Percentiles rank a stretch among this genome's conserved stretches.
Evolutionary conservation across 2,113 vertebrate species (phyloP).

Genomic region (Manacus vitellinus): DNA sequence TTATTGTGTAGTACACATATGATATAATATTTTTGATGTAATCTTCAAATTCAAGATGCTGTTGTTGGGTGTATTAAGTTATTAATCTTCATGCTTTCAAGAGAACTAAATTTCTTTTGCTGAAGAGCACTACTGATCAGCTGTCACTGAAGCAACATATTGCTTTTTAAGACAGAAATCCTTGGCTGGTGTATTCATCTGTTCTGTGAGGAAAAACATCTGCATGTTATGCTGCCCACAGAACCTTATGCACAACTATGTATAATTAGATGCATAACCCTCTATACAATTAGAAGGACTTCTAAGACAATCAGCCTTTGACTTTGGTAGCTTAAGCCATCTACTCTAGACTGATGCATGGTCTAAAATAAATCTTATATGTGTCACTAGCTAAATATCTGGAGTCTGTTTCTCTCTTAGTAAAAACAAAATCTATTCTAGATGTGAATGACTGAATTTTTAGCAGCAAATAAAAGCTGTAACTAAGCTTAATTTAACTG

Average conservation of each 20-base stretch:
- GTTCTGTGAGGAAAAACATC: neutral
- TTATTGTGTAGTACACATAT: neutral
- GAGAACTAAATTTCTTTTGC: neutral
- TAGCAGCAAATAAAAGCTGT: neutral
- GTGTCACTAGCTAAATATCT: neutral
- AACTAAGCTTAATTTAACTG: neutral
- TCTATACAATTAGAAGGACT: neutral
- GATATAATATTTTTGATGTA: neutral
- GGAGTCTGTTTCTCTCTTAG: neutral
- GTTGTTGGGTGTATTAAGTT: neutral
- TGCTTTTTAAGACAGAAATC: neutral
- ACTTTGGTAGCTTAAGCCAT: neutral
- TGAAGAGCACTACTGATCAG: neutral
- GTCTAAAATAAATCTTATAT: neutral
- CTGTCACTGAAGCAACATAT: neutral
- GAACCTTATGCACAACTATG: neutral
- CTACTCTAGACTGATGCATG: neutral
- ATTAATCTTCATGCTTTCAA: neutral
- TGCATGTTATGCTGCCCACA: neutral
- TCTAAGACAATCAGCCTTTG: neutral
- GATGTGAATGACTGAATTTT: neutral
- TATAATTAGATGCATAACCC: neutral
- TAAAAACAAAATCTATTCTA: conserved; percentile 14
- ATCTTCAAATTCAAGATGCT: neutral
- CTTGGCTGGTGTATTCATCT: neutral